Evolutionary conservation across 2,888 invertebrate genomes (phyloP), one percentile per base, ranked within the genome.

Genomic region (Allygus modestus): DNA sequence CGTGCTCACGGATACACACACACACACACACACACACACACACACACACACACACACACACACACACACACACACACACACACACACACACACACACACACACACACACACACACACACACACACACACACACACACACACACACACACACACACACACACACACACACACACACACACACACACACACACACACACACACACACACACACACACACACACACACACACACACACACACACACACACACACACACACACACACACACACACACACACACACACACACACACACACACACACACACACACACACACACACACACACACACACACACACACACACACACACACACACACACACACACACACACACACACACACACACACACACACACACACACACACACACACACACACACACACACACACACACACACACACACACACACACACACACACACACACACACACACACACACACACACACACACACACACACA

Each of bases 1-100:
- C n/a, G n/a, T n/a, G n/a, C n/a, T 46, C 79, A 79, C 79, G 51
- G 54, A 79, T 54, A 79, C 79, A 54, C 79, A 79, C 79, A 79
- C 79, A 79, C 79, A 79, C 79, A 79, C 79, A 79, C 79, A 79
- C 79, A 79, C 79, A 79, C 79, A 79, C 79, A 79, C 79, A 79
- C 79, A 79, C 79, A 79, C 79, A 79, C 79, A 79, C 79, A 79
- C 79, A 79, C 79, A 79, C 79, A 54, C 79, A 54, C 79, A 54
- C 79, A 54, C 54, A 54, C 79, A 54, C 79, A 54, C 79, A 54
- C 79, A 54, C 79, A 54, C 79, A 54, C 79, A 54, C 79, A 54
- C 79, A 79, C 79, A 79, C 79, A 79, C 79, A 79, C 54, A 79
- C 79, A 79, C 79, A 79, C 79, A 79, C 79, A 79, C 79, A 79